Evolutionary conservation across 2,888 invertebrate species (phyloP).

Genomic region (Oligia strigilis): DNA sequence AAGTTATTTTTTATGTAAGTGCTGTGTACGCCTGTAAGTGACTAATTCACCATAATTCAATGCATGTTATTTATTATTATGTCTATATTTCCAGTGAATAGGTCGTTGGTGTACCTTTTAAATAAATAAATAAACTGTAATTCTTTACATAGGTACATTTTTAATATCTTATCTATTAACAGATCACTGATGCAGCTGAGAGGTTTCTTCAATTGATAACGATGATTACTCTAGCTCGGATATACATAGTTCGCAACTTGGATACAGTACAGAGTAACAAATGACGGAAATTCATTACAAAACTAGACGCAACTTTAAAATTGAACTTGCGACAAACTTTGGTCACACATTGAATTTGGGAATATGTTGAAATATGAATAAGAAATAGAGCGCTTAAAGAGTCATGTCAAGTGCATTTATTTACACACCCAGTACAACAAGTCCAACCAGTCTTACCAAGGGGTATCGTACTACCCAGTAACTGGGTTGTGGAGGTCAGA

Average conservation of each 20-base stretch:
- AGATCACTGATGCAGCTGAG: background rate
- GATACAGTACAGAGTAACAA: conserved; percentile 13
- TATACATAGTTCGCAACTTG: background rate
- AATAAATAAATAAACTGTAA: no score
- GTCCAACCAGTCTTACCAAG: no score
- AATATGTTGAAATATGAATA: conserved; percentile 7
- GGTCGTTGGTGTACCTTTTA: no score
- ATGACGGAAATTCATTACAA: conserved; percentile 52
- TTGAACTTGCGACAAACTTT: conserved; percentile 50
- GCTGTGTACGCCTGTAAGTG: no score
- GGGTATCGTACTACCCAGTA: no score
- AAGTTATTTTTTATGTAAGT: no score
- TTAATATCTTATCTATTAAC: background rate
- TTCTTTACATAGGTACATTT: background rate
- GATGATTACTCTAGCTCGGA: background rate
- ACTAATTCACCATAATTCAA: no score
- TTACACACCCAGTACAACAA: no score
- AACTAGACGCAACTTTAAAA: conserved; percentile 56
- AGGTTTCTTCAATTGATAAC: background rate
- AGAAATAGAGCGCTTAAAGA: conserved; percentile 5
- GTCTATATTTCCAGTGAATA: no score
- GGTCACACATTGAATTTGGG: conserved; percentile 50
- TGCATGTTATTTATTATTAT: no score
- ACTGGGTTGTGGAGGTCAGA: no score
- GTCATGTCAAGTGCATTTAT: background rate